Evolutionary conservation across 2,888 invertebrate species (phyloP).

Genomic region (Linhomoeus sp.): DNA sequence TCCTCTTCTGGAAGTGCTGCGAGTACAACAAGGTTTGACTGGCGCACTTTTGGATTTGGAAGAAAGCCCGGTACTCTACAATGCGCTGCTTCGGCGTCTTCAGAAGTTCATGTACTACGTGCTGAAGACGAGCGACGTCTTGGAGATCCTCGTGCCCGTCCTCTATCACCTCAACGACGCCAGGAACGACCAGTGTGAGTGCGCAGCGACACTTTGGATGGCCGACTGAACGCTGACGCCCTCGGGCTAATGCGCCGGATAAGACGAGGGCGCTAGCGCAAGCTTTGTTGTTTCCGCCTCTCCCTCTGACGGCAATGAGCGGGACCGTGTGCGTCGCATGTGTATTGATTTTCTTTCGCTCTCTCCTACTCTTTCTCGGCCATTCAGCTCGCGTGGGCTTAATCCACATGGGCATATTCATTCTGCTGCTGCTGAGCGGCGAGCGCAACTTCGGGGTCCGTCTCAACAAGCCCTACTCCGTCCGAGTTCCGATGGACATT

Average conservation of each 20-base stretch:
- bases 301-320: background rate
- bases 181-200: conserved; percentile 86
- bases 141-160: conserved; percentile 91
- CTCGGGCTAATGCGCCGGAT: too few relatives aligned
- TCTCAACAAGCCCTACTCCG: conserved; percentile 91
- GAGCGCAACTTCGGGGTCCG: conserved; percentile 99
- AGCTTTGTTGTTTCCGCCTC: background rate
- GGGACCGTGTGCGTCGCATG: background rate
- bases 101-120: conserved; percentile 98
- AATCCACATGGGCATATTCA: conserved; percentile 98
- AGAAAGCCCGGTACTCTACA: background rate
- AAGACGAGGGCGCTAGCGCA: too few relatives aligned
- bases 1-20: conserved; percentile 98
- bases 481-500: conserved; percentile 97
- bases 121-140: conserved; percentile 86
- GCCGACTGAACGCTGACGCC: too few relatives aligned
- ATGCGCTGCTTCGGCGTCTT: conserved; percentile 13
- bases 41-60: too few relatives aligned
- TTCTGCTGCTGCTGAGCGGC: conserved; percentile 77
- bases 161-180: conserved; percentile 93
- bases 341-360: conserved; percentile 1
- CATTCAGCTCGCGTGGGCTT: conserved; percentile 70
- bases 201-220: too few relatives aligned
- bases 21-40: conserved; percentile 75
- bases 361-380: conserved; percentile 4